Percentiles rank a stretch among this genome's conserved stretches.
These are phyloP conservation scores for Nylanderia fulva DNA, from an alignment of 1,140 invertebrate species.

Conservation along the genomic window DNA sequence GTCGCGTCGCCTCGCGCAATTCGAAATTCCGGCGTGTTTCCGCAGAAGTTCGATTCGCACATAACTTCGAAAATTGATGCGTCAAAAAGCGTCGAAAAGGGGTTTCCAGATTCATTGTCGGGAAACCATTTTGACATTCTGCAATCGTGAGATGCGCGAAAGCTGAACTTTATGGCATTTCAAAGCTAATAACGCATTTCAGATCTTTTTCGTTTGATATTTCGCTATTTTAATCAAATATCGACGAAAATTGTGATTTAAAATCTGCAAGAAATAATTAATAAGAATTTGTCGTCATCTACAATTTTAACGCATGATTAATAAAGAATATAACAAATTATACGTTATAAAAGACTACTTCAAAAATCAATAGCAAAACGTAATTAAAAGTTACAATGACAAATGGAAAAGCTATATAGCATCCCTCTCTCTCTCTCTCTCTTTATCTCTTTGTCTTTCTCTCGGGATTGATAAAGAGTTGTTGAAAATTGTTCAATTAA, in stretches of 20 bases:
- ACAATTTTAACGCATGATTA: neutral
- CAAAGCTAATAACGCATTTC: neutral
- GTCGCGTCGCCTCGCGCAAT: slow-evolving; percentile 40
- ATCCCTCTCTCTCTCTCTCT: too few relatives aligned
- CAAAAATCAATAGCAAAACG: neutral
- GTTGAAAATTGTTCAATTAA: slow-evolving; percentile 15
- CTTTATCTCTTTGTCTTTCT: too few relatives aligned
- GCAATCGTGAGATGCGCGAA: neutral
- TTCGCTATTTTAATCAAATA: neutral
- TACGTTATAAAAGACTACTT: neutral
- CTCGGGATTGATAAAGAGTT: slow-evolving; percentile 13
- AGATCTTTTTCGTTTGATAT: neutral
- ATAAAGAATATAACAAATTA: neutral
- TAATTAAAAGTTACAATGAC: neutral
- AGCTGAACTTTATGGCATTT: slow-evolving; percentile 16
- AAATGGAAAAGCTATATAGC: neutral
- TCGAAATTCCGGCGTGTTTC: slow-evolving; percentile 53
- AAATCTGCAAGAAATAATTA: neutral
- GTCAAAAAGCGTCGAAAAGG: slow-evolving; percentile 30
- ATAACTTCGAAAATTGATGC: slow-evolving; percentile 58
- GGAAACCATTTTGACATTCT: slow-evolving; percentile 32
- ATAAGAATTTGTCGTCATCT: neutral
- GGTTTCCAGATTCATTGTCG: slow-evolving; percentile 31
- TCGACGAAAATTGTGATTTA: neutral
- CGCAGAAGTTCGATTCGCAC: slow-evolving; percentile 44